A percentile compares a stretch with the other conserved stretches of the same genome.
These are phyloP conservation scores for Drosophila recens DNA, from an alignment of 2,888 invertebrate genomes.

Conservation along the genomic window DNA sequence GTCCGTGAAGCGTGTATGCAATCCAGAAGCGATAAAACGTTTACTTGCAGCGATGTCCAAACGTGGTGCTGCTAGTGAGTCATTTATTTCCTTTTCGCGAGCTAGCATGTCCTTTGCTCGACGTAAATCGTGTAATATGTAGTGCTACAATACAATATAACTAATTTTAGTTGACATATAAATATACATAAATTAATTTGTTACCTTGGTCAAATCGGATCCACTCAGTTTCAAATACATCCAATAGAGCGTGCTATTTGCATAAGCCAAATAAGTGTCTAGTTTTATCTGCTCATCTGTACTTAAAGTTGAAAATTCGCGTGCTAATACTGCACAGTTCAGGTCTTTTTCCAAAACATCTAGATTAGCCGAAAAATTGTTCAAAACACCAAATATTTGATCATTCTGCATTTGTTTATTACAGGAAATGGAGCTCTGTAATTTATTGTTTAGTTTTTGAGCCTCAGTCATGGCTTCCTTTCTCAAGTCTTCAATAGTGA, in stretches of 20 bases:
- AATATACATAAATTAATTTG: not conserved
- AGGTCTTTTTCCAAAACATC: slow-evolving; percentile 57
- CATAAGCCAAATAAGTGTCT: slow-evolving; percentile 58
- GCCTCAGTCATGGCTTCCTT: not conserved
- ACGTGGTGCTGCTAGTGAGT: slow-evolving; percentile 35
- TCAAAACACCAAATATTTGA: slow-evolving; percentile 24
- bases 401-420: not conserved
- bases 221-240: slow-evolving; percentile 61
- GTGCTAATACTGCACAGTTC: slow-evolving; percentile 21
- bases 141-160: slow-evolving; percentile 31
- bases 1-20: slow-evolving; percentile 58
- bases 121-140: slow-evolving; percentile 55
- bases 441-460: not conserved
- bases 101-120: slow-evolving; percentile 54
- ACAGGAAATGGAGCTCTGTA: not conserved
- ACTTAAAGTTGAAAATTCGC: slow-evolving; percentile 4
- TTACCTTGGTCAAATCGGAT: slow-evolving; percentile 49
- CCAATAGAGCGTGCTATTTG: slow-evolving; percentile 62
- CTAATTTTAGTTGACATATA: not conserved
- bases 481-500: not conserved
- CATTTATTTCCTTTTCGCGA: slow-evolving; percentile 58
- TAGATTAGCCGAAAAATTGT: slow-evolving; percentile 38
- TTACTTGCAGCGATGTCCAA: slow-evolving; percentile 58
- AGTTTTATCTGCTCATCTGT: slow-evolving; percentile 56
- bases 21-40: slow-evolving; percentile 62